These are phyloP conservation scores for Amyelois transitella DNA, from an alignment of 1,140 invertebrate species.

Conservation along the genomic window DNA sequence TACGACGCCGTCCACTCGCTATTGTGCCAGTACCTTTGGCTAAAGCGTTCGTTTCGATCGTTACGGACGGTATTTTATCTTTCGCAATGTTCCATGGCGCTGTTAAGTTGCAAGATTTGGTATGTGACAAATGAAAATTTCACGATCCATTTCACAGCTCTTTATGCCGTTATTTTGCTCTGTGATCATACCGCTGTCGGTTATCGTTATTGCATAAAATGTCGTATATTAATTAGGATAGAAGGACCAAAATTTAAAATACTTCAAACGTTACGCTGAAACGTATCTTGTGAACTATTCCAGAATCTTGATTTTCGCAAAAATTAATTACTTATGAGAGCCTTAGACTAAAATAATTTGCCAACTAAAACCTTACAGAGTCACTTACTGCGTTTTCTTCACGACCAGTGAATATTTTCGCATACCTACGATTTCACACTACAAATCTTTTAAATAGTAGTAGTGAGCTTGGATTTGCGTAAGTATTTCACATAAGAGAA, in stretches of 20 bases:
- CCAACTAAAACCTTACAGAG: not conserved
- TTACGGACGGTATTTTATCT: conserved; percentile 25
- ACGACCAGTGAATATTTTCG: not conserved
- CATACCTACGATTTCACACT: not conserved
- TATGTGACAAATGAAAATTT: conserved; percentile 6
- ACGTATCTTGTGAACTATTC: too few species aligned
- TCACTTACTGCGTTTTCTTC: not conserved
- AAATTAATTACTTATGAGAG: too few species aligned
- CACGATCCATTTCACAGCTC: not conserved
- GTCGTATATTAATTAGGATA: too few species aligned
- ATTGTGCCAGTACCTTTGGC: conserved; percentile 26
- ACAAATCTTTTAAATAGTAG: not conserved
- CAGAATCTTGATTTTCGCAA: too few species aligned
- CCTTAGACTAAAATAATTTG: not conserved
- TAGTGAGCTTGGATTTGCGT: not conserved
- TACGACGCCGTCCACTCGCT: conserved; percentile 22
- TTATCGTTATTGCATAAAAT: too few species aligned
- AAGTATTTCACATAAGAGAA: not conserved
- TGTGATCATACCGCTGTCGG: too few species aligned
- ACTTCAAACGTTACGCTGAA: too few species aligned
- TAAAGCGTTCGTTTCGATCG: conserved; percentile 17
- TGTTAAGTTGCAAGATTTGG: conserved; percentile 7
- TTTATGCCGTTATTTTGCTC: not conserved
- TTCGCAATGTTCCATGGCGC: conserved; percentile 20
- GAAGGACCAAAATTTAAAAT: too few species aligned